Conservation (phyloP, 2,113 vertebrate genomes). For the Pimephales promelas region DNA sequence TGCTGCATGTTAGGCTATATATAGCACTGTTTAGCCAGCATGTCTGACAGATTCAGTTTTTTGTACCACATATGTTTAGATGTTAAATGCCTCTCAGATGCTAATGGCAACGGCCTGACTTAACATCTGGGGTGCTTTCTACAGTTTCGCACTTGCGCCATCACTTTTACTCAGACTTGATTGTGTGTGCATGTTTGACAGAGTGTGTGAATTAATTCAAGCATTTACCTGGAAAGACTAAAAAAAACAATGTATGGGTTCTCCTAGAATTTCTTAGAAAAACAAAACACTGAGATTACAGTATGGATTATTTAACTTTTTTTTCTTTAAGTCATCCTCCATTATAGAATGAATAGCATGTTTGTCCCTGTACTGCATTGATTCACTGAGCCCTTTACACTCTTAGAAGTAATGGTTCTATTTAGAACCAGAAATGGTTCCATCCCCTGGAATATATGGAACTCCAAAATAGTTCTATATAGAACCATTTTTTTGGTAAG, state of each 20-base stretch:
- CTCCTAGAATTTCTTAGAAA: not conserved
- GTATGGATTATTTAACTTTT: slow-evolving; percentile 17
- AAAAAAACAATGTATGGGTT: not conserved
- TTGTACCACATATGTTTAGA: slow-evolving; percentile 4
- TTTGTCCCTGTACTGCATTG: not conserved
- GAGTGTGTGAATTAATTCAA: not conserved
- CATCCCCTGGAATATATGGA: too few relatives aligned
- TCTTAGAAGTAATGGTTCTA: too few relatives aligned
- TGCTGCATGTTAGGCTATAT: not conserved
- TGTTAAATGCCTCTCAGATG: slow-evolving; percentile 12
- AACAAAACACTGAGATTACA: not conserved
- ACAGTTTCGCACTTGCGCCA: not conserved
- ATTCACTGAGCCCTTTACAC: not conserved
- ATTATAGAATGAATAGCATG: not conserved
- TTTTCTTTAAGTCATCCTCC: not conserved
- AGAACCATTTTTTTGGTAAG: too few relatives aligned
- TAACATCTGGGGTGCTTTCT: slow-evolving; percentile 16
- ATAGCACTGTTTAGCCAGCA: slow-evolving; percentile 8
- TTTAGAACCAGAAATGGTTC: too few relatives aligned
- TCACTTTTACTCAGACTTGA: slow-evolving; percentile 7
- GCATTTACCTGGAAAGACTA: not conserved
- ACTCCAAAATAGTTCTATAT: too few relatives aligned
- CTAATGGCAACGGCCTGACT: slow-evolving; percentile 14
- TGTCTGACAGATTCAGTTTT: slow-evolving; percentile 6
- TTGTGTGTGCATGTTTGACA: not conserved